These are phyloP conservation scores for Threskiornis aethiopicus DNA, from an alignment of 2,797 vertebrate genomes.

Conservation along the genomic window DNA sequence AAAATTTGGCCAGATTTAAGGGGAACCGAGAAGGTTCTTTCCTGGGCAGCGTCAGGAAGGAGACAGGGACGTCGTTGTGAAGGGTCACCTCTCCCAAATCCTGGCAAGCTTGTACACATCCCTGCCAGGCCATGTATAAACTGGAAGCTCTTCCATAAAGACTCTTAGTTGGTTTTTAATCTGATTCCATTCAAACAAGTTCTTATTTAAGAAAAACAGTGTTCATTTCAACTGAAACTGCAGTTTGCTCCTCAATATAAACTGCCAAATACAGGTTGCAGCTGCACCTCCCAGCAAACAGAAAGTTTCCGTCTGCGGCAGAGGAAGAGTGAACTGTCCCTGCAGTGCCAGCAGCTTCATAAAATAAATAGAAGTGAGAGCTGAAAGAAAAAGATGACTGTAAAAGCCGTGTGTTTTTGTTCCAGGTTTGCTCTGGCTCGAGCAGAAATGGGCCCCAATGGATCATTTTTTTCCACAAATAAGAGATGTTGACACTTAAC, in stretches of 20 bases:
- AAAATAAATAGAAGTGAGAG: background rate
- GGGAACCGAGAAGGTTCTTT: background rate
- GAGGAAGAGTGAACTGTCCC: background rate
- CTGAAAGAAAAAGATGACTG: background rate
- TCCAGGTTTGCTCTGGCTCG: background rate
- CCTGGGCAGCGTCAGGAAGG: background rate
- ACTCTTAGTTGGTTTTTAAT: background rate
- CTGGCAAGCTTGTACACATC: background rate
- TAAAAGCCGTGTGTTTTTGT: background rate
- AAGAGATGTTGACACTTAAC: background rate
- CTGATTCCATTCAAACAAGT: background rate
- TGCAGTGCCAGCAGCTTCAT: background rate
- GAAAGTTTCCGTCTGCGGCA: background rate
- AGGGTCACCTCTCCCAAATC: background rate
- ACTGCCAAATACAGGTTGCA: background rate
- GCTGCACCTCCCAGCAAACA: background rate
- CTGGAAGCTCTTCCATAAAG: background rate
- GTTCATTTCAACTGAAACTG: background rate
- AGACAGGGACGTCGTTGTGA: accelerated
- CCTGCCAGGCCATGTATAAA: background rate
- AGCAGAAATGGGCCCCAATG: background rate
- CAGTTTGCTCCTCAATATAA: background rate
- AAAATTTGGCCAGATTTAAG: background rate
- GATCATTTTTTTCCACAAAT: background rate
- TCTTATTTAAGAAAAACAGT: background rate